Base-by-base conservation (phyloP, 2,888 invertebrate species). In the Diplazon laetatorius region DNA sequence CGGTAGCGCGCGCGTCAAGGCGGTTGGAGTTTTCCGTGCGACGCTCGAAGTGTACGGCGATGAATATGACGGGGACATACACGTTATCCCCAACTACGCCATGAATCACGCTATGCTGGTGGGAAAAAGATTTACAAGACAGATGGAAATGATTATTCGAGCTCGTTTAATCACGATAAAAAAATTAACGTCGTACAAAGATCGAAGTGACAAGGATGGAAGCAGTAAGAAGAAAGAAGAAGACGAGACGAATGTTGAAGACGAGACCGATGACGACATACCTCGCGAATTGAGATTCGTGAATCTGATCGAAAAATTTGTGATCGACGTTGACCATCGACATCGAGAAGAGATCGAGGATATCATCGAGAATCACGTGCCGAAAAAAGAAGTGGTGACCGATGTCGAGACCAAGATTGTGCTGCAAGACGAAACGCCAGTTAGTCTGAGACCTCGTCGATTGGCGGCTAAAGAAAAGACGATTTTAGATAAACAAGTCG, bases 281-380 rank as follows among this genome's bases (percentile, higher is more conserved):
- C 12, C 22, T n/a, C n/a, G n/a, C n/a, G n/a, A n/a, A n/a, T n/a
- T n/a, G n/a, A n/a, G n/a, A 10, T 10, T 22, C 2, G 12, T 50
- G 10, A 50, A 50, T 12, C 22, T 12, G 20, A 2, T 50, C 0
- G 5, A 18, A 44, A 6, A 5, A 5, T 6, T 5, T 6, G 2
- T 6, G 6, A 2, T 30, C 6, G 42, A 52, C 20, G 22, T 62
- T 42, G 55, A 25, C 39, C 8, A 10, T 25, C 42, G n/a, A 1
- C 55, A 63, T 20, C 42, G 35, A 6, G n/a, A 57, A 12, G 12
- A 37, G 25, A 57, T 73, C 20, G 14, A 63, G 42, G 35, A 72
- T 6, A 20, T 85, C 4, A 69, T 87, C 4, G 75, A 3, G 70
- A 78, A 5, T 2, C 87, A 87, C 52, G 35, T 79, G n/a, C 84